These are phyloP conservation scores for Kryptopterus vitreolus DNA, from an alignment of 2,797 vertebrate species.

Conservation along the genomic window DNA sequence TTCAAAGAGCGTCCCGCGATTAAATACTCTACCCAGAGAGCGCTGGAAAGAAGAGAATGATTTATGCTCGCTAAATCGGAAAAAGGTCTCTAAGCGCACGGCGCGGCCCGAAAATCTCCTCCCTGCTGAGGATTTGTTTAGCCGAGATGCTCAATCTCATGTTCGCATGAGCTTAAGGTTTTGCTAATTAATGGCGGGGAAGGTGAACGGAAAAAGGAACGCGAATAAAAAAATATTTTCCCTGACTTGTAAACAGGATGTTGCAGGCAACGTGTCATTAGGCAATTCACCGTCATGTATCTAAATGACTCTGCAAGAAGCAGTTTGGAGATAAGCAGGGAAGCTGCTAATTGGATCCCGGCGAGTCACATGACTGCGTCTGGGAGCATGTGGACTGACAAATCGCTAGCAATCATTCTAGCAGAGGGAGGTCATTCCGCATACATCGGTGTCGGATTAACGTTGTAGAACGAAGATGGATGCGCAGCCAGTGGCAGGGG, in stretches of 20 bases:
- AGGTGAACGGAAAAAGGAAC: constrained; percentile 20
- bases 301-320: constrained; percentile 46
- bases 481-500: constrained; percentile 34
- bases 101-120: constrained; percentile 34
- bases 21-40: constrained; percentile 22
- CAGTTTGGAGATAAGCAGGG: constrained; percentile 46
- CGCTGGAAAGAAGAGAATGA: constrained; percentile 33
- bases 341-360: constrained; percentile 53
- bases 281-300: constrained; percentile 45
- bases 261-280: constrained; percentile 44
- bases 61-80: constrained; percentile 36
- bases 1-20: constrained; percentile 17
- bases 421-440: constrained; percentile 53
- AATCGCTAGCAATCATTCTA: constrained; percentile 55
- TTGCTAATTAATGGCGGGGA: constrained; percentile 45
- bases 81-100: constrained; percentile 37
- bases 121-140: constrained; percentile 51
- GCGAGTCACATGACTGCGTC: constrained; percentile 45
- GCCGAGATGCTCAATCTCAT: constrained; percentile 48
- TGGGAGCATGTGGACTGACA: constrained; percentile 43
- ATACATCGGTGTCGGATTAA: constrained; percentile 52
- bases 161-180: constrained; percentile 42
- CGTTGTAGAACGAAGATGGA: constrained; percentile 53
- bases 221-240: constrained; percentile 26
- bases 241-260: constrained; percentile 43